Conservation (phyloP, 2,113 vertebrate genomes). For the Fregetta grallaria region DNA sequence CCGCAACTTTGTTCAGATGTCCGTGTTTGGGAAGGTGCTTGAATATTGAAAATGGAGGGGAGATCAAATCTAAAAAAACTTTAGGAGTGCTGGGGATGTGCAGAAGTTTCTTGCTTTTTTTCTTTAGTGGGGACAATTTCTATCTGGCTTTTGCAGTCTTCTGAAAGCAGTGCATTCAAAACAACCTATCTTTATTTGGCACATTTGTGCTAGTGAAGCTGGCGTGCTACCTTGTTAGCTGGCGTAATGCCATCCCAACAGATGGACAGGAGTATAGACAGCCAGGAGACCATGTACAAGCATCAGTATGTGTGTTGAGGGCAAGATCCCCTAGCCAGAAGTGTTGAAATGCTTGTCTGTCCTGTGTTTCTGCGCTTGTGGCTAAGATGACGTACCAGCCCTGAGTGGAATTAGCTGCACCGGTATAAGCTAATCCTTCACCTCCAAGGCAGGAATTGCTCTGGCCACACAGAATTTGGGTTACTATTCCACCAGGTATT, state of each 20-base stretch:
- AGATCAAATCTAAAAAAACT: background rate
- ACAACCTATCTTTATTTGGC: slow-evolving; percentile 57
- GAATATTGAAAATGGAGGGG: slow-evolving; percentile 18
- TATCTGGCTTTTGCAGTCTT: slow-evolving; percentile 1
- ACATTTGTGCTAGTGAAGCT: slow-evolving; percentile 58
- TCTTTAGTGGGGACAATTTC: background rate
- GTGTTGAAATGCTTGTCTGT: slow-evolving; percentile 47
- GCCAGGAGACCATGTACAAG: slow-evolving; percentile 70
- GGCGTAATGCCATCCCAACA: slow-evolving; percentile 73
- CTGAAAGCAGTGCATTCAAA: slow-evolving; percentile 25
- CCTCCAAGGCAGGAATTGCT: background rate
- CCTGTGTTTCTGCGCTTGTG: background rate
- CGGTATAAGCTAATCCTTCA: background rate
- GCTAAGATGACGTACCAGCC: background rate
- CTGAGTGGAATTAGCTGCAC: background rate
- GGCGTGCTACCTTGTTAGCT: slow-evolving; percentile 59
- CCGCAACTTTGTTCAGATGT: slow-evolving; percentile 7
- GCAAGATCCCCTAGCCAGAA: slow-evolving; percentile 57
- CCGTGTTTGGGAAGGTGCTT: background rate
- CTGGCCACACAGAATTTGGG: background rate
- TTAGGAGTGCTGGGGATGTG: background rate
- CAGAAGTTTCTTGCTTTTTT: background rate
- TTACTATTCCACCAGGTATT: background rate
- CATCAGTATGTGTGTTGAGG: slow-evolving; percentile 63
- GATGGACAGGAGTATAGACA: slow-evolving; percentile 73